These are phyloP conservation scores for Sesia bembeciformis DNA, from an alignment of 2,888 invertebrate species.

Conservation along the genomic window DNA sequence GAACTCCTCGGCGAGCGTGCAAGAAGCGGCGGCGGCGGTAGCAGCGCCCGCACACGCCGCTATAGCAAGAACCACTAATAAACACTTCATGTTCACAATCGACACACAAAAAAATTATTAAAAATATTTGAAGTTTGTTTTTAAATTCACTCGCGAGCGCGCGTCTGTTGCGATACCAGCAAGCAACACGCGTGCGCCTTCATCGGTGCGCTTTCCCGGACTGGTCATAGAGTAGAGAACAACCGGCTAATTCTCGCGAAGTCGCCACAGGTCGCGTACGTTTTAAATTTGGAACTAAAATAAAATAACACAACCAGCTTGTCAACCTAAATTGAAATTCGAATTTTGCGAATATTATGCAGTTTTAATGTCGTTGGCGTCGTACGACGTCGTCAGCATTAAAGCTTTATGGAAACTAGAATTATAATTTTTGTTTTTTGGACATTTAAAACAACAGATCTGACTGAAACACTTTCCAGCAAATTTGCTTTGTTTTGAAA, in stretches of 20 bases:
- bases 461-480: no score
- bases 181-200: constrained; percentile 48
- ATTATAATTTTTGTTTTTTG: no score
- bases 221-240: constrained; percentile 23
- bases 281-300: constrained; percentile 46
- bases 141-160: constrained; percentile 52
- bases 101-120: constrained; percentile 29
- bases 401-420: no score
- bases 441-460: no score
- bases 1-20: constrained; percentile 48
- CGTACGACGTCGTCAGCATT: no score
- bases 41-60: constrained; percentile 35
- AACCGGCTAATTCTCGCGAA: neutral
- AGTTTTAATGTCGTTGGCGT: no score
- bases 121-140: constrained; percentile 27
- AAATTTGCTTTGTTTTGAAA: no score
- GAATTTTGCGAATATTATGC: constrained; percentile 20
- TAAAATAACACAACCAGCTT: constrained; percentile 37
- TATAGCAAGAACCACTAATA: constrained; percentile 44
- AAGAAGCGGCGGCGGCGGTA: constrained; percentile 43
- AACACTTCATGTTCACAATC: constrained; percentile 62
- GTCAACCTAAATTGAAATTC: constrained; percentile 38
- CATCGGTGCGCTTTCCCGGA: constrained; percentile 61
- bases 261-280: constrained; percentile 18
- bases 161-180: constrained; percentile 27